Evolutionary conservation across 2,888 invertebrate genomes (phyloP).

Genomic region (Thysanoteuthis rhombus): DNA sequence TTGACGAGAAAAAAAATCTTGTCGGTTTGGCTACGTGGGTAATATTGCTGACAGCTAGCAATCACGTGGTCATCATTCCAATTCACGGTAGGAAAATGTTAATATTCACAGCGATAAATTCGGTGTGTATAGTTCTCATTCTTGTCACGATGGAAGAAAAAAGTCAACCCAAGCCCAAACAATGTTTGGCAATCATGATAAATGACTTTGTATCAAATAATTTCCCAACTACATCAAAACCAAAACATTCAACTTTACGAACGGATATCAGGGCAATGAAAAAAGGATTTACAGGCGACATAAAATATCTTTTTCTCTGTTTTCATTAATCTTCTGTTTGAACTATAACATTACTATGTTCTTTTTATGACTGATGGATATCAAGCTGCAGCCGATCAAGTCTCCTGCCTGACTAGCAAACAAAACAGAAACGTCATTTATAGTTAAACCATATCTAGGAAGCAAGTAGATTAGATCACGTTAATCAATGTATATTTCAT

Average conservation of each 20-base stretch:
- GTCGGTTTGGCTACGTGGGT: too few relatives aligned
- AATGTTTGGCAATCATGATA: too few relatives aligned
- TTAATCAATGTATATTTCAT: not conserved
- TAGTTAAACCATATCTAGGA: not conserved
- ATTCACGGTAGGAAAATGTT: too few relatives aligned
- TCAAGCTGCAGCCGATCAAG: not conserved
- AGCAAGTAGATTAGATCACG: not conserved
- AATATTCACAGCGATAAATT: too few relatives aligned
- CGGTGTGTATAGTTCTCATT: too few relatives aligned
- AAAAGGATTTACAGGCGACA: not conserved
- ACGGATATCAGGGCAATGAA: not conserved
- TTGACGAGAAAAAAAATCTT: too few relatives aligned
- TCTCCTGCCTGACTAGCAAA: not conserved
- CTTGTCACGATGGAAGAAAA: too few relatives aligned
- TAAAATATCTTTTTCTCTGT: not conserved
- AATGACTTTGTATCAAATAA: too few relatives aligned
- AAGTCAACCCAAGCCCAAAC: too few relatives aligned
- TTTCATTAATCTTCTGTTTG: not conserved
- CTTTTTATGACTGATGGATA: not conserved
- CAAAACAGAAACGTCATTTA: not conserved
- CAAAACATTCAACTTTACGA: not conserved
- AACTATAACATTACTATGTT: not conserved
- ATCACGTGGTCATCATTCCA: too few relatives aligned
- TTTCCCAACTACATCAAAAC: rapidly evolving
- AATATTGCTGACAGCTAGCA: too few relatives aligned